phyloP scores from a whole-genome alignment of 2,797 vertebrate genomes.

The Crenichthys baileyi region DNA sequence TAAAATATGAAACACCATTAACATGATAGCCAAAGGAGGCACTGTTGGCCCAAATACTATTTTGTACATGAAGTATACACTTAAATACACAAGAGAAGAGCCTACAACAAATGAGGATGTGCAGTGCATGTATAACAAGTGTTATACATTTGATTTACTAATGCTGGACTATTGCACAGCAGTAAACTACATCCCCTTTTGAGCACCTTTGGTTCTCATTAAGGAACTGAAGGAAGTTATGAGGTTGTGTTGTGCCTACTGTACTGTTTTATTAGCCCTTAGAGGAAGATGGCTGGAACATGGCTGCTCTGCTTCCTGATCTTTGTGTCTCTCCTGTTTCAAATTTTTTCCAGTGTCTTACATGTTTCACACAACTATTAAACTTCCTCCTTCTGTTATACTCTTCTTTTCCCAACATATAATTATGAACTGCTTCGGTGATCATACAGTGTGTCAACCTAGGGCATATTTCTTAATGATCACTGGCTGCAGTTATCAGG shows the following conservation, averaged over 20 bases:
- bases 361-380: slow-evolving; percentile 18
- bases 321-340: slow-evolving; percentile 22
- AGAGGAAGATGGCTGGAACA: slow-evolving; percentile 36
- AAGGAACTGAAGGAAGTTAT: slow-evolving; percentile 26
- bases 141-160: not conserved
- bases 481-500: slow-evolving; percentile 54
- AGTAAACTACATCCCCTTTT: slow-evolving; percentile 7
- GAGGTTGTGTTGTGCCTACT: slow-evolving; percentile 32
- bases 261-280: slow-evolving; percentile 17
- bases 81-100: not conserved
- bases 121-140: not conserved
- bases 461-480: slow-evolving; percentile 47
- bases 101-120: not conserved
- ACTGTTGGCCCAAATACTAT: not conserved
- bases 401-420: slow-evolving; percentile 17
- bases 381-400: not conserved
- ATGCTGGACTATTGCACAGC: not conserved
- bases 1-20: no score
- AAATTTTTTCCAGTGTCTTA: slow-evolving; percentile 47
- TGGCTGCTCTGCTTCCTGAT: slow-evolving; percentile 26
- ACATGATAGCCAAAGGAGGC: not conserved
- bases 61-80: not conserved
- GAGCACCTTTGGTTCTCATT: not conserved
- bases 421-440: slow-evolving; percentile 14
- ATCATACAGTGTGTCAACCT: slow-evolving; percentile 34